Conservation (phyloP, 2,888 invertebrate genomes). For the Melinopterus prodromus region DNA sequence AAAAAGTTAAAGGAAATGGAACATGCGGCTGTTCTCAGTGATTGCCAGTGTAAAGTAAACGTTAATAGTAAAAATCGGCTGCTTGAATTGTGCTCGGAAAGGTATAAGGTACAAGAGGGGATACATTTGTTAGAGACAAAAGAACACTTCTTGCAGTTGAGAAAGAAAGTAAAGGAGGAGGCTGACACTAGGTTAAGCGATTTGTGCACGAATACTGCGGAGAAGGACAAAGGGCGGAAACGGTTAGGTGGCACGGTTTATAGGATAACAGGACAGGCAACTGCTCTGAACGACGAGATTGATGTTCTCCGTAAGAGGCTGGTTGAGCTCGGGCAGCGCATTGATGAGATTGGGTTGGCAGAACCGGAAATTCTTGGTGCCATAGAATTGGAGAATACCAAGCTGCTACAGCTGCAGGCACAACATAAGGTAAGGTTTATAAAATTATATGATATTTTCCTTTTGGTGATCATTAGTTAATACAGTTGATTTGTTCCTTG, state of each 20-base stretch:
- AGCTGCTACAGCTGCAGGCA: conserved; percentile 40
- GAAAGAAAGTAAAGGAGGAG: conserved; percentile 52
- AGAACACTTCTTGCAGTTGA: conserved; percentile 37
- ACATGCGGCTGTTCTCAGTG: background rate
- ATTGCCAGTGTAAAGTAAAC: conserved; percentile 29
- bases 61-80: conserved; percentile 21
- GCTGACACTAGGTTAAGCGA: conserved; percentile 51
- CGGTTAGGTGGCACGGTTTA: conserved; percentile 49
- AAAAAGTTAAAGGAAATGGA: conserved; percentile 21
- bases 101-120: conserved; percentile 34
- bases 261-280: conserved; percentile 49
- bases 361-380: conserved; percentile 44
- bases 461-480: background rate
- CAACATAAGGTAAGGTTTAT: conserved; percentile 40
- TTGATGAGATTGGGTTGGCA: conserved; percentile 43
- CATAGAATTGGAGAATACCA: conserved; percentile 43
- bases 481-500: background rate
- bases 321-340: conserved; percentile 45
- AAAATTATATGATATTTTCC: background rate
- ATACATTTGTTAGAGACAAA: conserved; percentile 39
- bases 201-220: conserved; percentile 48
- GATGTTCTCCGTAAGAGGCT: conserved; percentile 47
- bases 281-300: conserved; percentile 45
- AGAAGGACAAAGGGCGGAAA: conserved; percentile 49
- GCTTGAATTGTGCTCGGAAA: conserved; percentile 31